These are phyloP conservation scores for Luperina nickerlii DNA, from an alignment of 2,888 invertebrate species.

Conservation along the genomic window DNA sequence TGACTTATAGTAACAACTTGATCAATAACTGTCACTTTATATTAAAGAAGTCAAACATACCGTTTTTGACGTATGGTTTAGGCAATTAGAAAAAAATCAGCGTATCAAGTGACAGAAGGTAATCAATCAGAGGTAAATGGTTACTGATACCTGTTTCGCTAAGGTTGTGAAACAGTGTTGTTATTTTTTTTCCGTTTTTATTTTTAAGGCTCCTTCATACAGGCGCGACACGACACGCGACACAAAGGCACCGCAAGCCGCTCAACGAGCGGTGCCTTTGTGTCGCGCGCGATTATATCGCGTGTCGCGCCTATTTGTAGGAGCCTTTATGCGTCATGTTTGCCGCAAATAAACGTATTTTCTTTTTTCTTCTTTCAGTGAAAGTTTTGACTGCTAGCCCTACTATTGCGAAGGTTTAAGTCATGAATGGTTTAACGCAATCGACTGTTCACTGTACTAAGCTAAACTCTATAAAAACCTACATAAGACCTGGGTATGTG, in stretches of 20 bases:
- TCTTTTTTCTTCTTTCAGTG: background rate
- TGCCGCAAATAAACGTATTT: too few relatives aligned
- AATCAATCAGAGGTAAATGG: background rate
- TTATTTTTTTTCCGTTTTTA: too few relatives aligned
- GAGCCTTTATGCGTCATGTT: too few relatives aligned
- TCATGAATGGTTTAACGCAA: constrained; percentile 2
- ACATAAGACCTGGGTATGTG: background rate
- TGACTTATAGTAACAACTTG: constrained; percentile 39
- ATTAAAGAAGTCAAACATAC: constrained; percentile 3
- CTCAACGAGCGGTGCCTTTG: too few relatives aligned
- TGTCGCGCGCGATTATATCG: too few relatives aligned
- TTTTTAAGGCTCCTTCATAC: too few relatives aligned
- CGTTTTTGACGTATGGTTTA: constrained; percentile 17
- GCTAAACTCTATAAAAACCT: background rate
- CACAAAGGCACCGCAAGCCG: too few relatives aligned
- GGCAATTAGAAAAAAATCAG: background rate
- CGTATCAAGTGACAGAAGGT: background rate
- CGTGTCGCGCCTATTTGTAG: too few relatives aligned
- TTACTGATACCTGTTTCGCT: constrained; percentile 1
- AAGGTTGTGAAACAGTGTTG: background rate
- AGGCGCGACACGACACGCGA: too few relatives aligned
- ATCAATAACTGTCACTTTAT: constrained; percentile 34
- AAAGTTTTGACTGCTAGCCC: constrained; percentile 17
- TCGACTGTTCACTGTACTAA: background rate
- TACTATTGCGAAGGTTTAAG: background rate